Evolutionary conservation across 1,140 invertebrate species (phyloP).

Genomic region (Scaptodrosophila lebanonensis): DNA sequence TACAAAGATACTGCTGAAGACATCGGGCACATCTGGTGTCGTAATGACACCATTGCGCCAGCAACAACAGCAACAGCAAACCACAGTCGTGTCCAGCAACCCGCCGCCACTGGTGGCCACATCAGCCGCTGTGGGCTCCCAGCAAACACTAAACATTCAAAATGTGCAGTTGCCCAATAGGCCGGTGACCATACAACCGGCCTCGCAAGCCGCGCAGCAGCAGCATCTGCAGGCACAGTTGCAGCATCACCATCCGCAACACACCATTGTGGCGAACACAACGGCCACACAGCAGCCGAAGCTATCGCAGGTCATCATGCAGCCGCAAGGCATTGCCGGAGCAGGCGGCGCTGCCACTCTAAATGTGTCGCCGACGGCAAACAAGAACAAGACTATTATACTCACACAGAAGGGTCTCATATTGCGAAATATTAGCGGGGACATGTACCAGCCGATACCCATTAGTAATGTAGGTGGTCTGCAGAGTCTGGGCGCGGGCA

Average conservation of each 20-base stretch:
- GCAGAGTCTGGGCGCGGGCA: slow-evolving; percentile 50
- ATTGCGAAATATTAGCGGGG: slow-evolving; percentile 70
- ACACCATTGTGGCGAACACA: slow-evolving; percentile 72
- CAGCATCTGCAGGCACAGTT: slow-evolving; percentile 71
- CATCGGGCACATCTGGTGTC: slow-evolving; percentile 59
- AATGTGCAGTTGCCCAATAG: slow-evolving; percentile 73
- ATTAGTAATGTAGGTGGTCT: slow-evolving; percentile 68
- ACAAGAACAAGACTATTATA: slow-evolving; percentile 75
- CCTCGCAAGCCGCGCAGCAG: slow-evolving; percentile 70
- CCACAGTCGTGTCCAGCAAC: slow-evolving; percentile 59
- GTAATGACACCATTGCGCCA: slow-evolving; percentile 69
- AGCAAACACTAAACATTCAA: slow-evolving; percentile 71
- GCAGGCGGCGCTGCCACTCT: slow-evolving; percentile 37
- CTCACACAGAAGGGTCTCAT: slow-evolving; percentile 75
- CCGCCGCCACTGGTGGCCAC: slow-evolving; percentile 67
- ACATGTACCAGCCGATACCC: slow-evolving; percentile 76
- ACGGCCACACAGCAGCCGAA: slow-evolving; percentile 74
- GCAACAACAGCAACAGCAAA: slow-evolving; percentile 32
- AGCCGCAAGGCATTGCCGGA: slow-evolving; percentile 40
- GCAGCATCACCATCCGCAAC: slow-evolving; percentile 75
- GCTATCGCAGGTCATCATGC: slow-evolving; percentile 68
- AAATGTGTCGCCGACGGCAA: slow-evolving; percentile 52
- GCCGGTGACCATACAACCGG: slow-evolving; percentile 74
- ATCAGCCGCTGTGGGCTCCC: slow-evolving; percentile 43
- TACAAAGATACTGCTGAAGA: slow-evolving; percentile 70